Percentiles rank a stretch among this genome's conserved stretches.
Conservation (phyloP, 1,140 invertebrate genomes). For the Macrotrachela quadricornifera region DNA sequence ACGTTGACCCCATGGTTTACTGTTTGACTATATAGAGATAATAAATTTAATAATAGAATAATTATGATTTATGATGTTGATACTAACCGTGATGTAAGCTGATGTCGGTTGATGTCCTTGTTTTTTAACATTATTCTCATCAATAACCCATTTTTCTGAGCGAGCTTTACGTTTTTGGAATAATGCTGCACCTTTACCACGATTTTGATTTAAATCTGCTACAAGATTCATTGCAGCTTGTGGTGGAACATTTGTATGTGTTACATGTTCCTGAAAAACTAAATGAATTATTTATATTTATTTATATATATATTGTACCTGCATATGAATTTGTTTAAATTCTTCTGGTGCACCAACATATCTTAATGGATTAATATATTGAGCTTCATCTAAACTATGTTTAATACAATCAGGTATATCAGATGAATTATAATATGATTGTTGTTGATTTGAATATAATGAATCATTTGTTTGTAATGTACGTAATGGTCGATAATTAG, state of each 20-base stretch:
- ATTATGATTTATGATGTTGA: too few relatives aligned
- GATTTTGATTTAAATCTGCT: not conserved
- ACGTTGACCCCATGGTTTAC: too few relatives aligned
- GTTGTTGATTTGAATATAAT: too few relatives aligned
- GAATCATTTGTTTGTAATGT: too few relatives aligned
- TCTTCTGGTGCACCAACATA: slow-evolving; percentile 1
- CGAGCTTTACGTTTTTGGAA: slow-evolving; percentile 7
- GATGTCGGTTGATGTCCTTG: not conserved
- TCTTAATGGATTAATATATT: slow-evolving; percentile 1
- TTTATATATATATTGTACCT: too few relatives aligned
- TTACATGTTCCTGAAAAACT: slow-evolving; percentile 2
- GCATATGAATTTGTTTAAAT: not conserved
- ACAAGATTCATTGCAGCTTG: slow-evolving; percentile 3
- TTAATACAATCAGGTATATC: slow-evolving; percentile 2
- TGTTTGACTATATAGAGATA: too few relatives aligned
- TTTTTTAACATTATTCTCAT: slow-evolving; percentile 6
- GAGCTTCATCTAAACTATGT: slow-evolving; percentile 4
- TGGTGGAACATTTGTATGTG: slow-evolving; percentile 6
- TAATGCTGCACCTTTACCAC: slow-evolving; percentile 6
- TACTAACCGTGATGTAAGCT: too few relatives aligned
- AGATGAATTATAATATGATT: too few relatives aligned
- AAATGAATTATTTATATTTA: too few relatives aligned
- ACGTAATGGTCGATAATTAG: too few relatives aligned
- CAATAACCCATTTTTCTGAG: slow-evolving; percentile 8
- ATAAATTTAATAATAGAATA: not conserved